Conservation (phyloP, 1,140 invertebrate species). For the Cecropterus lyciades region DNA sequence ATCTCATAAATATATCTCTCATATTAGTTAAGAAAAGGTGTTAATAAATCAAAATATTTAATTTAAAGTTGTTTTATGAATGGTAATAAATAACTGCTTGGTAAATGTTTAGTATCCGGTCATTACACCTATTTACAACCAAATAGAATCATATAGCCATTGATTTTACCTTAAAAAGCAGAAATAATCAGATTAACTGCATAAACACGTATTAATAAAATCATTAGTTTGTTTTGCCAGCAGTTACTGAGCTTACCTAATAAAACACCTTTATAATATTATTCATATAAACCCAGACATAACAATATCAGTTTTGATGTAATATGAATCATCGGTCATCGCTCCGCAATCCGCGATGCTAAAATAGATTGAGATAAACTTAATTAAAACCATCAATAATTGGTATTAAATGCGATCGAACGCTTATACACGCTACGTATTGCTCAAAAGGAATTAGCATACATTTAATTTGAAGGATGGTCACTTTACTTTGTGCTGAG, state of each 20-base stretch:
- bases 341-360: conserved; percentile 50
- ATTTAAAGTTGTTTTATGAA: no score
- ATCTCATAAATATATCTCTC: no score
- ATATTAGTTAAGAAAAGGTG: not conserved
- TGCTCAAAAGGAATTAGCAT: conserved; percentile 67
- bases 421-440: conserved; percentile 54
- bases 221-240: no score
- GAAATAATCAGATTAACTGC: no score
- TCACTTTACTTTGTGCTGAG: not conserved
- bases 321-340: conserved; percentile 59
- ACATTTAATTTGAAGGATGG: conserved; percentile 68
- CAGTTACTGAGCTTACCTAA: no score
- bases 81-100: no score
- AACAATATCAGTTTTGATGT: conserved; percentile 42
- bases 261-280: not conserved
- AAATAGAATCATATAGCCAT: no score
- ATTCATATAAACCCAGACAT: not conserved
- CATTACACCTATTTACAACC: no score
- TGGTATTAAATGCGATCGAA: conserved; percentile 57
- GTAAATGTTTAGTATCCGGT: no score
- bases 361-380: conserved; percentile 68
- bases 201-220: no score
- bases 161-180: no score
- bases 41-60: no score
- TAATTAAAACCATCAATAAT: conserved; percentile 73